Base-by-base conservation (phyloP, 2,113 vertebrate species). In the Egretta garzetta region DNA sequence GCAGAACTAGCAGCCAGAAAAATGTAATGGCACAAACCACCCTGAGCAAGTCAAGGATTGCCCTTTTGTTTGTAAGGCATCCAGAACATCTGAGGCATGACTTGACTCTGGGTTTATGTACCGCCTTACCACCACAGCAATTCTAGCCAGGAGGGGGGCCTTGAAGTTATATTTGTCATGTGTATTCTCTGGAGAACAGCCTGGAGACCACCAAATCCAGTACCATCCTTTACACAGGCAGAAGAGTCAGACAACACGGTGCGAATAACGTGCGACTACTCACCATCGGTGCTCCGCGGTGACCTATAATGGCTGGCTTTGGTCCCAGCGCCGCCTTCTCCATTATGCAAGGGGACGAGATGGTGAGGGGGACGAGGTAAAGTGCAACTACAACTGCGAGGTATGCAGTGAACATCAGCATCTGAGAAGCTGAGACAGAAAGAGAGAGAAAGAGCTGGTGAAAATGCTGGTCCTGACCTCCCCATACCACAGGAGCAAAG, bases 291-390 rank as follows among this genome's bases (percentile, higher is more conserved):
- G 99, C 99, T 62, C 99, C 99, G 0, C 99, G 98, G 72, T 99
- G 99, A 21, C 99, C 99, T 1, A 99, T 98, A 96, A 99, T 94
- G 47, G 97, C 97, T 9, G 99, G 99, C 45, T 98, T 99, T 30
- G 98, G 97, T 37, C 96, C 98, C 86, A 99, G 98, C 73, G 98
- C 96, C 85, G 97, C 97, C 86, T 96, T 99, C 95, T 99, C 99
- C 99, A 99, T 99, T 92, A 99, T 98, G 97, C 99, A 99, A 77
- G 99, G 99, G 60, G 99, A 99, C 22, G 98, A 99, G 98, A 99
- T 99, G 39, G 98, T 97, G 82, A 99, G 98, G 4, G 99, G 99
- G 7, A 98, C 98, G 94, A 99, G 95, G 95, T 98, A 99, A 93
- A 99, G 97, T 59, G 98, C 98, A 91, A 99, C 90, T 17, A 99